phyloP scores from a whole-genome alignment of 2,113 vertebrate species.

The Notothenia coriiceps region DNA sequence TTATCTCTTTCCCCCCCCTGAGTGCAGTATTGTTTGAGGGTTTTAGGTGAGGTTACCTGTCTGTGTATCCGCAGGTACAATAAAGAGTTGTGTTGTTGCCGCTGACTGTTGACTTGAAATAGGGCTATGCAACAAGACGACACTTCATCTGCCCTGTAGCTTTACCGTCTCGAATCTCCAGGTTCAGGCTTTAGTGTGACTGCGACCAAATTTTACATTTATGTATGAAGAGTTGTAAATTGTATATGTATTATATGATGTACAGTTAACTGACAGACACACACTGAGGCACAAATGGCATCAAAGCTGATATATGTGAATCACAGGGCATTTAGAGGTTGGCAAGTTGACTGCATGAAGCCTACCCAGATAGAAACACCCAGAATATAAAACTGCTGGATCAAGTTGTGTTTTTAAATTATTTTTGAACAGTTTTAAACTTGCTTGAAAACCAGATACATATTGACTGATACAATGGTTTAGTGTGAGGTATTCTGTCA shows the following conservation, averaged over 20 bases:
- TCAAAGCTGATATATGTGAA: conserved; percentile 46
- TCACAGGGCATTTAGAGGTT: conserved; percentile 51
- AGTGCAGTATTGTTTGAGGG: conserved; percentile 48
- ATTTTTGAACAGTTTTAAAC: conserved; percentile 26
- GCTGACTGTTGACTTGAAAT: conserved; percentile 79
- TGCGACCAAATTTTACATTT: conserved; percentile 88
- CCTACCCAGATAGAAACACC: conserved; percentile 42
- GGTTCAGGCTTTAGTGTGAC: conserved; percentile 87
- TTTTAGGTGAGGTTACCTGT: conserved; percentile 31
- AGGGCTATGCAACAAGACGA: conserved; percentile 93
- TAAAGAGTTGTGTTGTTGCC: conserved; percentile 70
- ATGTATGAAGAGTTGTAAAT: conserved; percentile 60
- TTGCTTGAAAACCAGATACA: background rate
- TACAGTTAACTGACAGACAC: conserved; percentile 63
- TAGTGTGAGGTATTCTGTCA: conserved; percentile 2
- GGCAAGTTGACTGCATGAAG: conserved; percentile 57
- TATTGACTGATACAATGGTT: background rate
- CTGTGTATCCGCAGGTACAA: conserved; percentile 49
- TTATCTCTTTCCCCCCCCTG: conserved; percentile 41
- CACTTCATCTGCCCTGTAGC: conserved; percentile 85
- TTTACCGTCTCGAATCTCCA: conserved; percentile 84
- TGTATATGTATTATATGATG: conserved; percentile 58
- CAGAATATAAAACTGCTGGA: conserved; percentile 47
- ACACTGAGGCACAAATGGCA: conserved; percentile 50
- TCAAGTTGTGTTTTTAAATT: conserved; percentile 55